Evolutionary conservation across 2,113 vertebrate species (phyloP).

Genomic region (Aix galericulata): DNA sequence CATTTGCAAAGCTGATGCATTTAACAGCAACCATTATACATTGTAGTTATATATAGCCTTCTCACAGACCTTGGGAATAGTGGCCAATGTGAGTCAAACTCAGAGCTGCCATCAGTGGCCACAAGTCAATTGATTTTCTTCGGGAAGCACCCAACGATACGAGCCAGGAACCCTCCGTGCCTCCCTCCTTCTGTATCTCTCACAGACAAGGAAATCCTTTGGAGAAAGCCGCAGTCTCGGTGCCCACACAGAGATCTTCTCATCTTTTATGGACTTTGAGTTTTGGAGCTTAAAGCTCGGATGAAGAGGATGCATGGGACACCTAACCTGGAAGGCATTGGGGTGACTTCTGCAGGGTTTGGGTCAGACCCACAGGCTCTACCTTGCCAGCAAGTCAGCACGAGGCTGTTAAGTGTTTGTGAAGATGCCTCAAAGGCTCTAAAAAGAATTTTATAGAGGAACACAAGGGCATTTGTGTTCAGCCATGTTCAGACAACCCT

Average conservation of each 20-base stretch:
- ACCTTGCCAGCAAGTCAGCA: not conserved
- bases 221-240: not conserved
- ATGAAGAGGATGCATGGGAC: not conserved
- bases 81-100: not conserved
- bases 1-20: conserved; percentile 39
- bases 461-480: not conserved
- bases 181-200: not conserved
- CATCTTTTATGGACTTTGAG: not conserved
- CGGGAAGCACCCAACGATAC: not conserved
- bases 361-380: not conserved
- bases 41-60: conserved; percentile 45
- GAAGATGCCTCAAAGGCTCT: not conserved
- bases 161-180: not conserved
- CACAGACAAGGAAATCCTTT: not conserved
- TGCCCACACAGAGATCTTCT: not conserved
- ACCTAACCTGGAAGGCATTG: not conserved
- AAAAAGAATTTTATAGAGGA: not conserved
- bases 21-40: conserved; percentile 43
- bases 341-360: not conserved
- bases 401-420: not conserved
- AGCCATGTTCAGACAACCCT: not conserved
- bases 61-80: conserved; percentile 22
- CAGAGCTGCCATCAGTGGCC: not conserved
- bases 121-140: not conserved
- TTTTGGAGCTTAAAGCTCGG: not conserved